Percentiles rank a stretch among this genome's conserved stretches.
These are phyloP conservation scores for Homarus gammarus DNA, from an alignment of 2,888 invertebrate species.

Conservation along the genomic window DNA sequence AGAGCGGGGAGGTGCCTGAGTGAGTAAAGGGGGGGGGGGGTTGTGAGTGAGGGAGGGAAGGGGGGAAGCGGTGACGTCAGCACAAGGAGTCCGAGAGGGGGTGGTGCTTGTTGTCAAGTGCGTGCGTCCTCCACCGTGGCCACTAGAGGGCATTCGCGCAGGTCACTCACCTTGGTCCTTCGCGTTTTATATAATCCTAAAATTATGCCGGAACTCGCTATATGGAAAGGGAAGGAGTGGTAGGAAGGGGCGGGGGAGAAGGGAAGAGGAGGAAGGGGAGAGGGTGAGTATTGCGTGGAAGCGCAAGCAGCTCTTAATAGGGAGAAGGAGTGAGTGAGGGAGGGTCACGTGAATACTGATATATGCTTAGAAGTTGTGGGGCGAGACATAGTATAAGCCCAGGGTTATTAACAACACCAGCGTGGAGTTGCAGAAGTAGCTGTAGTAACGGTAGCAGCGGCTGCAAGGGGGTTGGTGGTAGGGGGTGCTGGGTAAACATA, in stretches of 20 bases:
- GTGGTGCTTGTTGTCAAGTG: conserved; percentile 45
- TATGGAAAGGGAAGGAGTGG: background rate
- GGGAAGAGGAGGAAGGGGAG: background rate
- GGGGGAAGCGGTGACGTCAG: conserved; percentile 13
- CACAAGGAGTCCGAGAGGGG: conserved; percentile 33
- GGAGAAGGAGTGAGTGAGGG: background rate
- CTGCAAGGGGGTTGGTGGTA: too few relatives aligned
- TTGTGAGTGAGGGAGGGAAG: background rate
- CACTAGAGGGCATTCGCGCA: conserved; percentile 20
- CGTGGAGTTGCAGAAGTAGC: too few relatives aligned
- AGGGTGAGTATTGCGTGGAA: background rate
- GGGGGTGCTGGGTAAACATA: too few relatives aligned
- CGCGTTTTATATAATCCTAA: conserved; percentile 26
- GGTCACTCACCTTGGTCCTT: conserved; percentile 42
- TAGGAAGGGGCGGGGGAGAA: background rate
- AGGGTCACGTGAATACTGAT: background rate
- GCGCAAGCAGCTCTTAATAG: background rate
- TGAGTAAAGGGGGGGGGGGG: too few relatives aligned
- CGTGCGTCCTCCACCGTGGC: conserved; percentile 33
- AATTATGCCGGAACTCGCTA: conserved; percentile 12
- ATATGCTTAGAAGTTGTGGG: too few relatives aligned
- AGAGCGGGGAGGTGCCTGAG: background rate
- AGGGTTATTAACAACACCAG: too few relatives aligned
- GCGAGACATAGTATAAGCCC: too few relatives aligned
- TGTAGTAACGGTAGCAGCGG: too few relatives aligned